Evolutionary conservation across 2,888 invertebrate genomes (phyloP).

Genomic region (Protula sp.): DNA sequence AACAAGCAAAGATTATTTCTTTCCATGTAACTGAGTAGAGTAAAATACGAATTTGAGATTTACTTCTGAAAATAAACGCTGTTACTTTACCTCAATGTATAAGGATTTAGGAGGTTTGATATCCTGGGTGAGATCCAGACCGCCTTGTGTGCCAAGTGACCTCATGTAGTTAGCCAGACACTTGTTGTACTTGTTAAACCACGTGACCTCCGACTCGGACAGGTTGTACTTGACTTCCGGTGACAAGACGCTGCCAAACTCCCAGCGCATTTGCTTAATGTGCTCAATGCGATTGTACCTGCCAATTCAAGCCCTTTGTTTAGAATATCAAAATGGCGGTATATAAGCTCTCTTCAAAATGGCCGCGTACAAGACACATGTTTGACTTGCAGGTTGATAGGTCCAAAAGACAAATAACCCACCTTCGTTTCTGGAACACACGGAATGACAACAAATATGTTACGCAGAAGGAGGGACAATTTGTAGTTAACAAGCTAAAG

Average conservation of each 20-base stretch:
- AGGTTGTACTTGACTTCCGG: conserved; percentile 74
- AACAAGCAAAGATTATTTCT: too few relatives aligned
- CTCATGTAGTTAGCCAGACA: conserved; percentile 84
- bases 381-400: too few relatives aligned
- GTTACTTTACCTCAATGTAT: conserved; percentile 88
- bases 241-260: conserved; percentile 87
- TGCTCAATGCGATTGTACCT: conserved; percentile 73
- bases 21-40: too few relatives aligned
- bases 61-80: not conserved
- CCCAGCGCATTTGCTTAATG: conserved; percentile 86
- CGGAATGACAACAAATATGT: too few relatives aligned
- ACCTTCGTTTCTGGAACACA: too few relatives aligned
- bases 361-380: too few relatives aligned
- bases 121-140: conserved; percentile 75
- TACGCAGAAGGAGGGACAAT: too few relatives aligned
- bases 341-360: not conserved
- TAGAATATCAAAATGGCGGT: not conserved
- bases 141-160: conserved; percentile 69
- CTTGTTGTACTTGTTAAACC: conserved; percentile 84
- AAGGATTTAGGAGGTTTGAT: conserved; percentile 86
- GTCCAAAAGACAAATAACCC: too few relatives aligned
- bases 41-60: too few relatives aligned
- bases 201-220: conserved; percentile 75
- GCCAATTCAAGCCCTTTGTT: conserved; percentile 15
- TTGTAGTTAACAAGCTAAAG: too few relatives aligned